Evolutionary conservation across 2,888 invertebrate species (phyloP).

Genomic region (Latrodectus elegans): DNA sequence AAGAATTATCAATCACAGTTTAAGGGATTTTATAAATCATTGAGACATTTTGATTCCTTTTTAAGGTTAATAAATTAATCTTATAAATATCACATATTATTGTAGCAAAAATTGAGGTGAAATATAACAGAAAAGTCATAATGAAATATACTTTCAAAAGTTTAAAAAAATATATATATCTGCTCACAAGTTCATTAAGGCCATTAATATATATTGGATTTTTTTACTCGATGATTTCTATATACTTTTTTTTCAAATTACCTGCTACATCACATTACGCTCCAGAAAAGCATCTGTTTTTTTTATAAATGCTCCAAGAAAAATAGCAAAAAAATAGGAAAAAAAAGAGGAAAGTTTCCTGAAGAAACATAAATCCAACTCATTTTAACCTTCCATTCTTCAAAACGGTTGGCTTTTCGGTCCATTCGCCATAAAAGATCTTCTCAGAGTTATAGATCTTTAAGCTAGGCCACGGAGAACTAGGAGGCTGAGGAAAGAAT

Average conservation of each 20-base stretch:
- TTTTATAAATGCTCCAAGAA: conserved; percentile 25
- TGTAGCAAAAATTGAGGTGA: no score
- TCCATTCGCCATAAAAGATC: conserved; percentile 54
- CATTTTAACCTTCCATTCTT: conserved; percentile 46
- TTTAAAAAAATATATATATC: neutral
- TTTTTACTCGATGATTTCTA: neutral
- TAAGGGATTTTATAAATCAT: no score
- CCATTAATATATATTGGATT: neutral
- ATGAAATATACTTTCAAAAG: no score
- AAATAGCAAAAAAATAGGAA: conserved; percentile 15
- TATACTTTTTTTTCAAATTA: conserved; percentile 9
- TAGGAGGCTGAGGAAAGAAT: conserved; percentile 40
- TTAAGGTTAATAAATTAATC: no score
- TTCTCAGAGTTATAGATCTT: conserved; percentile 41
- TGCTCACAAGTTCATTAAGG: neutral
- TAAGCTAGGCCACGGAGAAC: conserved; percentile 2
- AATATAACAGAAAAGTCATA: no score
- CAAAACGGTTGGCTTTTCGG: conserved; percentile 54
- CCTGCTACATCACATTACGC: conserved; percentile 17
- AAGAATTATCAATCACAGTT: no score
- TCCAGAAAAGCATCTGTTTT: conserved; percentile 8
- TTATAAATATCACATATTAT: no score
- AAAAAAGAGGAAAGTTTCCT: conserved; percentile 3
- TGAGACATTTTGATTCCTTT: no score
- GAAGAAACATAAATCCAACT: conserved; percentile 51